Base-by-base conservation (phyloP, 2,113 vertebrate genomes). In the Oceanodroma tethys region DNA sequence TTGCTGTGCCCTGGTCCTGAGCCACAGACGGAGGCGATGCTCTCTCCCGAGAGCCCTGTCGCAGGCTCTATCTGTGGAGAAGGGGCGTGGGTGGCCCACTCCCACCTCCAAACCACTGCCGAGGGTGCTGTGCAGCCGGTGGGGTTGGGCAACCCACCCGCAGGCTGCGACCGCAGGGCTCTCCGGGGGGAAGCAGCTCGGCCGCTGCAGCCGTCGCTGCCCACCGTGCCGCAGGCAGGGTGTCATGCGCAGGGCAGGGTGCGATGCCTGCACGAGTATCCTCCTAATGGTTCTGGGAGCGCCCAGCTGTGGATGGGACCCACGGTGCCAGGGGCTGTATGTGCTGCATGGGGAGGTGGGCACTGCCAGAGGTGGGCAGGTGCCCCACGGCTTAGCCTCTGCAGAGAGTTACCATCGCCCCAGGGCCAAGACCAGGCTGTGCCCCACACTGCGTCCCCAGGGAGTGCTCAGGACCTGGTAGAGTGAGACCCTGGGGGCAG, bases 131-230 rank as follows among this genome's bases (percentile, higher is more conserved):
- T 36, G 60, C 38, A 30, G 66, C 36, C 1, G 1, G 36, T 0
- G 1, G 25, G 10, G 11, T 6, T 40, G 71, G 25, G 43, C 50
- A 66, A 36, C 56, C 43, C 32, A 42, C 10, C 6, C 1, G 0
- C 40, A 34, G 53, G 47, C 70, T 62, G 36, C 1, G 23, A 63
- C 36, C 3, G 0, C 63, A 52, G 42, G 70, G 56, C 36, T 82
- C 2, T 0, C 20, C 2, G 1, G 4, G 43, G 30, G 29, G 16
- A 45, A 59, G 52, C 1, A 0, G 25, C 38, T 73, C 1, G 1
- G 43, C 34, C 0, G 4, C 23, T 50, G 16, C 55, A 56, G 63
- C 50, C 7, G 0, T 19, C 8, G 2, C 52, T 47, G 79, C 38
- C 56, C 1, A 0, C 45, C 0, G 1, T 19, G 56, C 58, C 2